Conservation (phyloP, 2,113 vertebrate species). For the Oreocharis arfaki region DNA sequence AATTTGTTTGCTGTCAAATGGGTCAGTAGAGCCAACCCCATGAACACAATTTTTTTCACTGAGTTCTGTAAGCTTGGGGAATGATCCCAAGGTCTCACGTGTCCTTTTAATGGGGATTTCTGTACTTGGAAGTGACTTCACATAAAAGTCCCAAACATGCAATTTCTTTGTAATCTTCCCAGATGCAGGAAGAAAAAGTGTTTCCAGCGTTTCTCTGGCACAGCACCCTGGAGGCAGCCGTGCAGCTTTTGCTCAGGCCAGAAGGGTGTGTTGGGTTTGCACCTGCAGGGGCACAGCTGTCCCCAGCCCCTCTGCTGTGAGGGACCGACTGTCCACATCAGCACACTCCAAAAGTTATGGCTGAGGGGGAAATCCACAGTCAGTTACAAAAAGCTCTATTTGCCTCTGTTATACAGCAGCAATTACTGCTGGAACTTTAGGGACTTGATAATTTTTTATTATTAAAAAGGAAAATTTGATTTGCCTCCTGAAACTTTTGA, state of each 20-base stretch:
- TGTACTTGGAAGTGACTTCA: background rate
- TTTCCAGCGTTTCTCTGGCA: background rate
- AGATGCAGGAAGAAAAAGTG: background rate
- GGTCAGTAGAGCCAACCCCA: background rate
- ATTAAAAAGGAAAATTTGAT: background rate
- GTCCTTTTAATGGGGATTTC: background rate
- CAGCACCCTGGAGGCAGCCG: background rate
- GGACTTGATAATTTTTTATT: background rate
- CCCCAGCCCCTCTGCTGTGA: too few species aligned
- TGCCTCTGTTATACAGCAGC: background rate
- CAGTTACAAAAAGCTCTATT: background rate
- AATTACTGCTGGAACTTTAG: background rate
- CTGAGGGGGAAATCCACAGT: background rate
- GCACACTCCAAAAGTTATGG: background rate
- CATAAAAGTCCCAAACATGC: background rate
- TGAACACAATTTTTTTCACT: background rate
- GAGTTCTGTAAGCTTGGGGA: background rate
- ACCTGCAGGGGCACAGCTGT: accelerated
- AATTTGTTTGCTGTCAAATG: background rate
- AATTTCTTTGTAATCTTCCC: background rate
- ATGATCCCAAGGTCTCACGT: background rate
- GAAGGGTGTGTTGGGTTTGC: accelerated
- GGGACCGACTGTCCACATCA: accelerated
- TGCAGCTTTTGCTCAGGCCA: background rate
- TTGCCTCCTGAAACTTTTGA: background rate